Percentiles rank a stretch among this genome's conserved stretches.
Evolutionary conservation across 2,888 invertebrate genomes (phyloP).

Genomic region (Onchidella celtica): DNA sequence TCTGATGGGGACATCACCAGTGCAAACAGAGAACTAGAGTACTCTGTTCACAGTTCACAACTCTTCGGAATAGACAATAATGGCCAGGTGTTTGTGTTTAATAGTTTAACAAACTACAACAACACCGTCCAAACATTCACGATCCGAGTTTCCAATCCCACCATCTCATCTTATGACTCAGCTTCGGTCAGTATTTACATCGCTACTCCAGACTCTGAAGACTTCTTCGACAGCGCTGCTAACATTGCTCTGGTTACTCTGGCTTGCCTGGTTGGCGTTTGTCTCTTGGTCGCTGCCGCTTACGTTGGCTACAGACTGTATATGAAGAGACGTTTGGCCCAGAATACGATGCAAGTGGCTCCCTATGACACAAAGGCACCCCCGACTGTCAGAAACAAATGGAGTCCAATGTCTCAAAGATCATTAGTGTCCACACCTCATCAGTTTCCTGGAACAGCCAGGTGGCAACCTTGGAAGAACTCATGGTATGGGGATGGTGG

Average conservation of each 20-base stretch:
- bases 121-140: neutral
- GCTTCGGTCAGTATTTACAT: neutral
- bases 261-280: neutral
- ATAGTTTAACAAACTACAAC: neutral
- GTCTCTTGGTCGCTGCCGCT: neutral
- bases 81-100: slow-evolving; percentile 7
- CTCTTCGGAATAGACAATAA: slow-evolving; percentile 1
- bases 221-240: slow-evolving; percentile 32
- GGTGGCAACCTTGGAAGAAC: too few species aligned
- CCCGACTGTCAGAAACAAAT: neutral
- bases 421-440: too few species aligned
- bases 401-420: neutral
- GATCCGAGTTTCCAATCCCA: neutral
- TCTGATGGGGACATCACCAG: slow-evolving; percentile 14
- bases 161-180: neutral
- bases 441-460: too few species aligned
- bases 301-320: neutral
- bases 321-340: neutral
- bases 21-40: neutral
- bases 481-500: too few species aligned
- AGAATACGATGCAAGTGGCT: neutral
- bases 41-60: neutral
- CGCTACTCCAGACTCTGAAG: neutral
- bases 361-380: slow-evolving; percentile 1
- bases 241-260: slow-evolving; percentile 39